Conservation (phyloP, 2,113 vertebrate genomes). For the Morone saxatilis region DNA sequence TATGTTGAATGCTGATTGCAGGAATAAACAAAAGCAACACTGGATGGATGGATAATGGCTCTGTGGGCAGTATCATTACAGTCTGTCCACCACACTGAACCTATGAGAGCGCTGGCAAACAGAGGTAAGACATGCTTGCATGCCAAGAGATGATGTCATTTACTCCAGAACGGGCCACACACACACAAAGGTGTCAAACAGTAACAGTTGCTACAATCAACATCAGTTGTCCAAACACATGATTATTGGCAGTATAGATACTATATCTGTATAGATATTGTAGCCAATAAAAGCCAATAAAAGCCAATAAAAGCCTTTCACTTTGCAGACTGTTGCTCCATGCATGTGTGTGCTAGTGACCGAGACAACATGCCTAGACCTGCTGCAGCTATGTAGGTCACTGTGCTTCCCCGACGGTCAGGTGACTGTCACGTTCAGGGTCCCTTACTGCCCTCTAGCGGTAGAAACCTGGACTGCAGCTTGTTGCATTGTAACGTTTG, state of each 20-base stretch:
- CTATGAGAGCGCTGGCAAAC: not conserved
- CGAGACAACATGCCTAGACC: constrained; percentile 37
- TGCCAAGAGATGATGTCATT: constrained; percentile 35
- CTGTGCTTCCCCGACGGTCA: constrained; percentile 62
- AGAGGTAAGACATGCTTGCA: not conserved
- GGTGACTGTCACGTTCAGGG: constrained; percentile 37
- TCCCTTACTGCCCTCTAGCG: constrained; percentile 46
- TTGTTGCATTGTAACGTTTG: not conserved
- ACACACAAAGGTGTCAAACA: not conserved
- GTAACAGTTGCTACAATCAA: not conserved
- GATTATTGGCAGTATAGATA: not conserved
- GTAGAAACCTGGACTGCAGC: not conserved
- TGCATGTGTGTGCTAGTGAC: constrained; percentile 35
- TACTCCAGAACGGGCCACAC: not conserved
- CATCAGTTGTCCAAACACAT: not conserved
- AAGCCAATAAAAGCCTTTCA: not conserved
- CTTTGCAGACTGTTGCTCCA: not conserved
- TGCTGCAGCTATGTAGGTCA: constrained; percentile 79
- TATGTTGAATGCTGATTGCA: not conserved
- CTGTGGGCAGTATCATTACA: not conserved
- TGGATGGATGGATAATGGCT: not conserved
- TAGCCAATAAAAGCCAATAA: not conserved
- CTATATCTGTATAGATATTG: too few species aligned
- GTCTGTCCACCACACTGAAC: not conserved
- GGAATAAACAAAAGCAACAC: not conserved